phyloP scores from a whole-genome alignment of 2,113 vertebrate species.

The Rhodinocichla rosea region DNA sequence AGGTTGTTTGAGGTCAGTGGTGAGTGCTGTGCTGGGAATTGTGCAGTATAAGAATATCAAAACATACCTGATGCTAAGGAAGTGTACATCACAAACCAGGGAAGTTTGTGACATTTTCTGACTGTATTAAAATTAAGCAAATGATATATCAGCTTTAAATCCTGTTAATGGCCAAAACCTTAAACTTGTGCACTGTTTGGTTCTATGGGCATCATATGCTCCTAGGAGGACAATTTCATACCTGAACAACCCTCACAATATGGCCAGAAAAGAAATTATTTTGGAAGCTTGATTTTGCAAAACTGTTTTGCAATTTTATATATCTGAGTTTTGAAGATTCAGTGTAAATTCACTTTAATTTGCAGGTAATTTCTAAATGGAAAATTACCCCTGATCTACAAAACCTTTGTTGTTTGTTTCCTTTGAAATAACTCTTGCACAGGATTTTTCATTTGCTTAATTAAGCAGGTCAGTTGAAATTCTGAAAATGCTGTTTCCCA shows the following conservation, averaged over 20 bases:
- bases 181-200: not conserved
- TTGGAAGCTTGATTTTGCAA: not conserved
- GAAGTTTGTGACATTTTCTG: not conserved
- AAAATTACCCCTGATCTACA: not conserved
- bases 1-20: not conserved
- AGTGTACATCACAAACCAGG: not conserved
- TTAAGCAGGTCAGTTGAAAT: not conserved
- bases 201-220: not conserved
- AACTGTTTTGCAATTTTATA: not conserved
- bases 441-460: not conserved
- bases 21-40: not conserved
- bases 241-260: not conserved
- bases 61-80: not conserved
- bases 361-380: not conserved
- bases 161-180: not conserved
- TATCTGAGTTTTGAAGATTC: not conserved
- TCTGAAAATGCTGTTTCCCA: not conserved
- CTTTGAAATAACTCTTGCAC: not conserved
- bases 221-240: not conserved
- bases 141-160: not conserved
- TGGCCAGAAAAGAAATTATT: not conserved
- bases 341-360: not conserved
- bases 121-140: not conserved
- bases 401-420: not conserved
- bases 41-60: not conserved